These are phyloP conservation scores for Nasonia oneida DNA, from an alignment of 2,888 invertebrate species.

Conservation along the genomic window DNA sequence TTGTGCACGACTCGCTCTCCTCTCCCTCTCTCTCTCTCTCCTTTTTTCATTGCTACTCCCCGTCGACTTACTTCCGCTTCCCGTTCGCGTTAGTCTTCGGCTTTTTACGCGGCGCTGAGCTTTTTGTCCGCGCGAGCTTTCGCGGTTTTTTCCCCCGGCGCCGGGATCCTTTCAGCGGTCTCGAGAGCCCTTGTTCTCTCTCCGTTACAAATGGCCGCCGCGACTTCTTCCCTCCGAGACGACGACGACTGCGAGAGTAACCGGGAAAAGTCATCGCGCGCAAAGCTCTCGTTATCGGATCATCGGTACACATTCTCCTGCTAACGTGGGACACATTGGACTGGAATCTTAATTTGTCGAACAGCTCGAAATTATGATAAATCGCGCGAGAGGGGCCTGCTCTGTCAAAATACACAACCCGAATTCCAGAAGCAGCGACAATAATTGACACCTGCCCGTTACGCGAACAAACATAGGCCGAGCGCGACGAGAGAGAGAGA, in stretches of 20 bases:
- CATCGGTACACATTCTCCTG: background rate
- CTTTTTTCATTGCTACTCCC: background rate
- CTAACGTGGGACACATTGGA: background rate
- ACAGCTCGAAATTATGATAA: background rate
- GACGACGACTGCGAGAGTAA: background rate
- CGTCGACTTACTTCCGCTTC: slow-evolving; percentile 58
- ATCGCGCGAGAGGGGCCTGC: background rate
- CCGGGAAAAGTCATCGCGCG: background rate
- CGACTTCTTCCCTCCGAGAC: background rate
- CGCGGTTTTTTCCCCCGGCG: slow-evolving; percentile 14
- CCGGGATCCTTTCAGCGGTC: slow-evolving; percentile 22
- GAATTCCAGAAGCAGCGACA: slow-evolving; percentile 10
- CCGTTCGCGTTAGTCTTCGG: slow-evolving; percentile 53
- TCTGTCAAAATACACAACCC: slow-evolving; percentile 1
- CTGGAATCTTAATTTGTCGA: background rate
- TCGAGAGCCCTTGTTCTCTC: slow-evolving; percentile 7
- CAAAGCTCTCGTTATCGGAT: background rate
- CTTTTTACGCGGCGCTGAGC: slow-evolving; percentile 32
- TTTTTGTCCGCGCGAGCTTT: slow-evolving; percentile 29
- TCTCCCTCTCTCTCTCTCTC: background rate
- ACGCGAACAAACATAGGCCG: background rate
- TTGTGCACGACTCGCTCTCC: slow-evolving; percentile 15
- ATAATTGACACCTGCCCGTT: slow-evolving; percentile 55
- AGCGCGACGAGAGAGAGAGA: background rate
- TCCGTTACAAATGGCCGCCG: slow-evolving; percentile 45